These are phyloP conservation scores for Rousettus madagascariensis DNA, from an alignment of 2,797 vertebrate genomes.

Conservation along the genomic window DNA sequence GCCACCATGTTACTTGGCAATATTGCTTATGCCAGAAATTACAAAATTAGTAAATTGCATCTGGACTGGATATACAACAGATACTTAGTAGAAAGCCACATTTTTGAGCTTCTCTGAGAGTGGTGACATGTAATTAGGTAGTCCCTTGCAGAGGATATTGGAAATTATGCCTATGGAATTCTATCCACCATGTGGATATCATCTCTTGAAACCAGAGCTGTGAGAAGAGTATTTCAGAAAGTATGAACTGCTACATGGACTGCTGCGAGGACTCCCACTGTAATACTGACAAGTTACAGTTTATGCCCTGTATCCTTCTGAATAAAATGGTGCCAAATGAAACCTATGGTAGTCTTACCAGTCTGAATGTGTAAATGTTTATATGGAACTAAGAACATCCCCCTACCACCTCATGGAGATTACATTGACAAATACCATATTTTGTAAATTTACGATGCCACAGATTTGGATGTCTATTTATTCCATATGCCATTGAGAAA, in stretches of 20 bases:
- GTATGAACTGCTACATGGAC: not conserved
- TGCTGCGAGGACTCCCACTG: not conserved
- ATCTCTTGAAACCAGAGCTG: not conserved
- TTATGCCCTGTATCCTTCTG: not conserved
- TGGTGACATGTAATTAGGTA: not conserved
- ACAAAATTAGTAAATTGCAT: not conserved
- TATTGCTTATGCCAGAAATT: not conserved
- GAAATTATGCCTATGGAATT: not conserved
- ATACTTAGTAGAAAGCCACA: not conserved
- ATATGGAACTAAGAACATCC: not conserved
- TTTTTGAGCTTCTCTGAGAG: not conserved
- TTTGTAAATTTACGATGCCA: not conserved
- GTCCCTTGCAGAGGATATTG: not conserved
- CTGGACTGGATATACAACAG: not conserved
- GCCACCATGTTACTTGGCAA: not conserved
- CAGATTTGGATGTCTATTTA: not conserved
- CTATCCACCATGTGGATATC: not conserved
- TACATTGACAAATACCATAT: not conserved
- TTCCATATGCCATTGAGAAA: not conserved
- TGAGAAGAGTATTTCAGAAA: not conserved
- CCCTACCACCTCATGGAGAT: not conserved
- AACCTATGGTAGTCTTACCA: not conserved
- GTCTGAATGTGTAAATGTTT: not conserved
- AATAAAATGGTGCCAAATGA: not conserved
- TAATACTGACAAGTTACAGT: not conserved